phyloP scores from a whole-genome alignment of 2,113 vertebrate genomes.

The Delphinus delphis region DNA sequence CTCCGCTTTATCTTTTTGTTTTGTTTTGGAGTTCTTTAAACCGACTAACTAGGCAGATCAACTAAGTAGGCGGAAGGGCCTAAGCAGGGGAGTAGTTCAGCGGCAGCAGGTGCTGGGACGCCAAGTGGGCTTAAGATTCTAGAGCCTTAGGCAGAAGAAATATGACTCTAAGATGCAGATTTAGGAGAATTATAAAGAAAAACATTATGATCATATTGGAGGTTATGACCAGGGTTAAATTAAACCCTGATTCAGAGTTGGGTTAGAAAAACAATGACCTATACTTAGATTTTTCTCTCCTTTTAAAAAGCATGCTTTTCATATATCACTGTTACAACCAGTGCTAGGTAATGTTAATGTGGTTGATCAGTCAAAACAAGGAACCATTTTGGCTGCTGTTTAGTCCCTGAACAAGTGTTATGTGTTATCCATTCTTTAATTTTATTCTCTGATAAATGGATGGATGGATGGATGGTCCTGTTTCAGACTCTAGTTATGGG shows the following conservation, averaged over 20 bases:
- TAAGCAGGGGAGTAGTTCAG: not conserved
- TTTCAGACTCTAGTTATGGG: not conserved
- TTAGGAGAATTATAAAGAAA: slow-evolving; percentile 34
- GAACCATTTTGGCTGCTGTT: not conserved
- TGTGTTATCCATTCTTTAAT: not conserved
- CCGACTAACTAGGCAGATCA: not conserved
- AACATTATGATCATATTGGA: not conserved
- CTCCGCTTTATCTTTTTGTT: not conserved
- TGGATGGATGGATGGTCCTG: not conserved
- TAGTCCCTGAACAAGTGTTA: not conserved
- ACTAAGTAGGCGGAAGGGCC: not conserved
- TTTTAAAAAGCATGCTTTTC: slow-evolving; percentile 34
- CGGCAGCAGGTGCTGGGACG: not conserved
- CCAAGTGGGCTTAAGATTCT: not conserved
- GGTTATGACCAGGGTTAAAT: not conserved
- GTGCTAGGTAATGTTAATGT: not conserved
- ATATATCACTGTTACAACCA: not conserved
- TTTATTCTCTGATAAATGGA: not conserved
- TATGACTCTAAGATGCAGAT: not conserved
- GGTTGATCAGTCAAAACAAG: not conserved
- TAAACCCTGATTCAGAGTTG: slow-evolving; percentile 15
- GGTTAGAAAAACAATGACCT: slow-evolving; percentile 14
- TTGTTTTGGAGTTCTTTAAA: slow-evolving; percentile 18
- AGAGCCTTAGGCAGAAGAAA: slow-evolving; percentile 31
- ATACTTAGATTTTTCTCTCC: not conserved